Evolutionary conservation across 1,140 invertebrate species (phyloP).

Genomic region (Diorhabda sublineata): DNA sequence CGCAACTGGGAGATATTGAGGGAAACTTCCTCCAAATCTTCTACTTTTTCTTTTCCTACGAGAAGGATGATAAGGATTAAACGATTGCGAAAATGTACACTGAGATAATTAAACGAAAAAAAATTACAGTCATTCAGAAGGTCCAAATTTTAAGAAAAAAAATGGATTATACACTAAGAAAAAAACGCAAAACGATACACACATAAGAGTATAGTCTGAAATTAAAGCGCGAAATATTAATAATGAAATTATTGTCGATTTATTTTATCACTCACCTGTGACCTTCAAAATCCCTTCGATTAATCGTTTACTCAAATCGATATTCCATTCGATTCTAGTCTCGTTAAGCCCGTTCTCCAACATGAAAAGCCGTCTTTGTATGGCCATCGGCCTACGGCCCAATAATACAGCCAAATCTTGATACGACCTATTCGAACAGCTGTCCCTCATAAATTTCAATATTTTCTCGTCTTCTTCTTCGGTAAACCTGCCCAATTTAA

Average conservation of each 20-base stretch:
- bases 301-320: background rate
- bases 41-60: constrained; percentile 12
- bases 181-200: no score
- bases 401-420: constrained; percentile 13
- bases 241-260: no score
- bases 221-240: no score
- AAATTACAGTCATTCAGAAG: no score
- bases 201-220: no score
- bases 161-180: no score
- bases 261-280: background rate
- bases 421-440: constrained; percentile 8
- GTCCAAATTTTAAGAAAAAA: no score
- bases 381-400: constrained; percentile 4
- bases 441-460: constrained; percentile 13
- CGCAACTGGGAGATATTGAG: constrained; percentile 19
- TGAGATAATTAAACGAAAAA: no score
- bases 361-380: constrained; percentile 10
- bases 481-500: constrained; percentile 17
- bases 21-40: constrained; percentile 8
- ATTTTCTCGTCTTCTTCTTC: constrained; percentile 20
- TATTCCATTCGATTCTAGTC: constrained; percentile 7
- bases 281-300: constrained; percentile 16
- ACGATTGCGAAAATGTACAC: no score
- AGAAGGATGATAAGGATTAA: background rate
- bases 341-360: background rate